phyloP scores from a whole-genome alignment of 1,140 invertebrate species.

The Bicyclus anynana region DNA sequence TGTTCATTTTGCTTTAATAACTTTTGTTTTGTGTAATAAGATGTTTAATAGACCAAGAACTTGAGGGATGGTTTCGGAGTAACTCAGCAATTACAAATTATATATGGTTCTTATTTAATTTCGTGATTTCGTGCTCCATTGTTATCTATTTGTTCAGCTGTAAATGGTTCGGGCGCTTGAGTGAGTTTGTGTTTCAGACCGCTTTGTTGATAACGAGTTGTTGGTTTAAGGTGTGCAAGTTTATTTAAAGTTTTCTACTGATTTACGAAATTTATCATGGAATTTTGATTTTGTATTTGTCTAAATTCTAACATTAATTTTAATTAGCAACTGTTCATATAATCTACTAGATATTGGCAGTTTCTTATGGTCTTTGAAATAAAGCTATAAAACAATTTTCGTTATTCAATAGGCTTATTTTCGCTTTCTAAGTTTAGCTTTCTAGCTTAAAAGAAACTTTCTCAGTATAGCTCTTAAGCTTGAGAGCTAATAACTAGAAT shows the following conservation, averaged over 20 bases:
- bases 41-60: slow-evolving; percentile 23
- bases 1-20: slow-evolving; percentile 19
- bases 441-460: no score
- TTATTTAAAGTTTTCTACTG: not conserved
- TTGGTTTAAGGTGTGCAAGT: slow-evolving; percentile 2
- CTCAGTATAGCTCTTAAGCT: no score
- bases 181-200: slow-evolving; percentile 3
- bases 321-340: no score
- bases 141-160: slow-evolving; percentile 22
- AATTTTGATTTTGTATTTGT: not conserved
- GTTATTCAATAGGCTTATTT: no score
- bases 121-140: slow-evolving; percentile 15
- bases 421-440: no score
- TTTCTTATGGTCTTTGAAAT: no score
- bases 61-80: not conserved
- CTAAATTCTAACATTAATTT: no score
- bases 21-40: slow-evolving; percentile 15
- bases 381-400: no score
- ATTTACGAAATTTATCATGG: not conserved
- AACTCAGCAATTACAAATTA: slow-evolving; percentile 1
- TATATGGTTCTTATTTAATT: slow-evolving; percentile 6
- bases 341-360: no score
- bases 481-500: no score
- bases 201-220: slow-evolving; percentile 4
- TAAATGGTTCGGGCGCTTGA: slow-evolving; percentile 7